phyloP scores from a whole-genome alignment of 2,888 invertebrate genomes.

The Marronus borbonicus region DNA sequence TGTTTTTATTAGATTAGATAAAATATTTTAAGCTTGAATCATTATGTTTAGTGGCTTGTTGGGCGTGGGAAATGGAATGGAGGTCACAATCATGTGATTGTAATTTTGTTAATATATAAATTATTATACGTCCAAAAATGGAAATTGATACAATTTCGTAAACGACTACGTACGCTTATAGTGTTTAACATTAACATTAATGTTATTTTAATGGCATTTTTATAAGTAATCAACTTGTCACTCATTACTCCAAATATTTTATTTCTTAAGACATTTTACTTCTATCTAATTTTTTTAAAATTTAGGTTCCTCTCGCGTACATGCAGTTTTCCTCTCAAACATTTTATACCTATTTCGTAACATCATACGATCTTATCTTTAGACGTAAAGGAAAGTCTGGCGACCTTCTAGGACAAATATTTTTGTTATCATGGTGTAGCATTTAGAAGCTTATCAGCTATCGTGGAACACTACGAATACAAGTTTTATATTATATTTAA shows the following conservation, averaged over 20 bases:
- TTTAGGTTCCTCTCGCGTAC: no score
- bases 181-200: no score
- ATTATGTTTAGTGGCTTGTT: not conserved
- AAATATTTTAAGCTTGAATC: slow-evolving; percentile 17
- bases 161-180: no score
- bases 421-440: slow-evolving; percentile 21
- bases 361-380: slow-evolving; percentile 35
- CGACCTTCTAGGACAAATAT: slow-evolving; percentile 47
- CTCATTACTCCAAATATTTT: no score
- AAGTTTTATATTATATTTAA: no score
- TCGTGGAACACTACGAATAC: no score
- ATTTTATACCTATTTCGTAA: slow-evolving; percentile 15
- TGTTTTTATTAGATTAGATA: slow-evolving; percentile 26
- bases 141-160: no score
- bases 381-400: slow-evolving; percentile 34
- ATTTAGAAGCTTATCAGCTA: not conserved
- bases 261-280: no score
- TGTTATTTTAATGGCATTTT: no score
- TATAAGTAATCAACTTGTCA: no score
- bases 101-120: not conserved
- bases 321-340: not conserved
- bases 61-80: not conserved
- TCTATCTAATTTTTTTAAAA: no score
- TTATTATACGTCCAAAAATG: no score
- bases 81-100: slow-evolving; percentile 8